Conservation (phyloP, 1,140 invertebrate species). For the Zaprionus ghesquierei region DNA sequence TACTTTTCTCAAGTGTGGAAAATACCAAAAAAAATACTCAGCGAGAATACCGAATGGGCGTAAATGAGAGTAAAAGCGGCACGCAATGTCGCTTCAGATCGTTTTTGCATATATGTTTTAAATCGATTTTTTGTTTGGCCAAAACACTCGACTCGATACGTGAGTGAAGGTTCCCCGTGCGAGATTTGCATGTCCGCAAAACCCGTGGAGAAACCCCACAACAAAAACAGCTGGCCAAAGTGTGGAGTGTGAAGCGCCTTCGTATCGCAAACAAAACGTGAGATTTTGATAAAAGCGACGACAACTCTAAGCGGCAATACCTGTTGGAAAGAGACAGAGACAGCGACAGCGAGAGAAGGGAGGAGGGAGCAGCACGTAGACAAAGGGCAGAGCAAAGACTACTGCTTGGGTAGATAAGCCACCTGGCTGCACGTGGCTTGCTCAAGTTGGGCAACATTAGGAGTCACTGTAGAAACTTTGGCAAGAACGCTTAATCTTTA, state of each 20-base stretch:
- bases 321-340: constrained; percentile 24
- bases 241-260: constrained; percentile 20
- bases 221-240: background rate
- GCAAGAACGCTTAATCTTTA: background rate
- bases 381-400: constrained; percentile 23
- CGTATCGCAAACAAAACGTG: constrained; percentile 57
- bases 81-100: constrained; percentile 40
- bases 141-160: constrained; percentile 37
- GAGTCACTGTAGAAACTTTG: constrained; percentile 18
- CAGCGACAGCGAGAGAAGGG: too few relatives aligned
- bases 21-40: constrained; percentile 22
- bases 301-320: constrained; percentile 25
- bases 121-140: constrained; percentile 63
- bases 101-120: too few relatives aligned
- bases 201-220: constrained; percentile 20
- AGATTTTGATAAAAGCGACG: constrained; percentile 68
- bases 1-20: constrained; percentile 53
- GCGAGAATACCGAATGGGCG: background rate
- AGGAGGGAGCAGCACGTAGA: background rate
- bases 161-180: constrained; percentile 61
- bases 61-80: constrained; percentile 70
- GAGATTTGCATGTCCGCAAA: constrained; percentile 55
- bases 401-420: background rate
- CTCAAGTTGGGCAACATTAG: too few relatives aligned
- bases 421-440: background rate